A percentile compares a stretch with the other conserved stretches of the same genome.
Evolutionary conservation across 2,113 vertebrate genomes (phyloP).

Genomic region (Tonatia bakeri): DNA sequence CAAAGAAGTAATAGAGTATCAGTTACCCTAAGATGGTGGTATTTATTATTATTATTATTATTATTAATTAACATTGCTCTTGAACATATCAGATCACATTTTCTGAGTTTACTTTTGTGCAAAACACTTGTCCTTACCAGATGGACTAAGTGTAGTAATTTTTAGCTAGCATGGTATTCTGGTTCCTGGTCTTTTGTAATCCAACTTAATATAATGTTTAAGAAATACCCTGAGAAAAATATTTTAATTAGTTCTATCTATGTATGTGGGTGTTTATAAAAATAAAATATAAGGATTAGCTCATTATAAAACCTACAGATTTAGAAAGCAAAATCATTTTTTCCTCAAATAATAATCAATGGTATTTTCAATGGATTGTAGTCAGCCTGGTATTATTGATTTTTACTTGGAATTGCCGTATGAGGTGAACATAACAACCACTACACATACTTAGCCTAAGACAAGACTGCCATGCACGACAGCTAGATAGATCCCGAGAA

Average conservation of each 20-base stretch:
- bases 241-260: not conserved
- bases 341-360: not conserved
- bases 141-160: not conserved
- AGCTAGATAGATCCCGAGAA: not conserved
- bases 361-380: not conserved
- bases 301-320: not conserved
- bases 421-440: not conserved
- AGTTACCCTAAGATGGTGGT: not conserved
- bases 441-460: not conserved
- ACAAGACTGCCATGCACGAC: not conserved
- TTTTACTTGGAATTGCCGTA: not conserved
- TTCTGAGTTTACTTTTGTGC: not conserved
- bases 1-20: not conserved
- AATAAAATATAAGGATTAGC: not conserved
- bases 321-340: not conserved
- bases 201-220: not conserved
- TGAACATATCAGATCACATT: not conserved
- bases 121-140: not conserved
- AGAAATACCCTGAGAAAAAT: not conserved
- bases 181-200: not conserved
- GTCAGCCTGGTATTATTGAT: not conserved
- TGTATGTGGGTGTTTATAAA: not conserved
- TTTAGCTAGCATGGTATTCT: not conserved
- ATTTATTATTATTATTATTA: not conserved
- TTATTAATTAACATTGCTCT: not conserved